phyloP scores from a whole-genome alignment of 2,888 invertebrate genomes.

The Steinernema hermaphroditum region DNA sequence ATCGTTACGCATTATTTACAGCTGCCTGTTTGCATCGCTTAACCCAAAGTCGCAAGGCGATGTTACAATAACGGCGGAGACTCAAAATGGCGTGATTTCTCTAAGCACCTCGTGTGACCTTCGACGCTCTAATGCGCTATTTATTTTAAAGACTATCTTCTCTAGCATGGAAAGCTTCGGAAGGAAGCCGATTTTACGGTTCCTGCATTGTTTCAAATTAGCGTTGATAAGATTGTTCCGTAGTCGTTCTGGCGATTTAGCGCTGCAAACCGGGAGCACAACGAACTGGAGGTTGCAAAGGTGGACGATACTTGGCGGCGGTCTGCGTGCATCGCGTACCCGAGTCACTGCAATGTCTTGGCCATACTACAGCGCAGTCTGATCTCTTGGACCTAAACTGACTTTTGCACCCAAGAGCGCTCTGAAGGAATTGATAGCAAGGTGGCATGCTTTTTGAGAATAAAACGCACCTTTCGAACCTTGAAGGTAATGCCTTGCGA shows the following conservation, averaged over 20 bases:
- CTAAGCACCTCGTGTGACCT: not conserved
- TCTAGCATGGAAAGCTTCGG: slow-evolving; percentile 2
- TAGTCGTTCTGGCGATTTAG: not conserved
- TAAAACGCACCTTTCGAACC: not conserved
- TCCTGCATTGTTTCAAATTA: slow-evolving; percentile 8
- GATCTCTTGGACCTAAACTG: too few species aligned
- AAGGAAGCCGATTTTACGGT: not conserved
- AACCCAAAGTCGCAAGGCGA: not conserved
- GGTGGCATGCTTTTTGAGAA: not conserved
- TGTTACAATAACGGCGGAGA: slow-evolving; percentile 22
- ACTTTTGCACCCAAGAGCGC: too few species aligned
- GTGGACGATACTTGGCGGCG: not conserved
- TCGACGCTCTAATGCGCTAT: slow-evolving; percentile 3
- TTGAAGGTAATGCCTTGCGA: not conserved
- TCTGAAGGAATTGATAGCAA: too few species aligned
- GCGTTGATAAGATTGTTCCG: not conserved
- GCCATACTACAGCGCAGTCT: too few species aligned
- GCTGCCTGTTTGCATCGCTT: not conserved
- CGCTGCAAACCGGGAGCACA: slow-evolving; percentile 10
- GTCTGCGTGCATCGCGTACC: not conserved
- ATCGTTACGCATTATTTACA: not conserved
- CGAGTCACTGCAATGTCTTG: too few species aligned
- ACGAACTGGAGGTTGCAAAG: not conserved
- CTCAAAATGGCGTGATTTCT: slow-evolving; percentile 11
- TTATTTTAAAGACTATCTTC: slow-evolving; percentile 9